Evolutionary conservation across 2,113 vertebrate genomes (phyloP).

Genomic region (Girardinichthys multiradiatus): DNA sequence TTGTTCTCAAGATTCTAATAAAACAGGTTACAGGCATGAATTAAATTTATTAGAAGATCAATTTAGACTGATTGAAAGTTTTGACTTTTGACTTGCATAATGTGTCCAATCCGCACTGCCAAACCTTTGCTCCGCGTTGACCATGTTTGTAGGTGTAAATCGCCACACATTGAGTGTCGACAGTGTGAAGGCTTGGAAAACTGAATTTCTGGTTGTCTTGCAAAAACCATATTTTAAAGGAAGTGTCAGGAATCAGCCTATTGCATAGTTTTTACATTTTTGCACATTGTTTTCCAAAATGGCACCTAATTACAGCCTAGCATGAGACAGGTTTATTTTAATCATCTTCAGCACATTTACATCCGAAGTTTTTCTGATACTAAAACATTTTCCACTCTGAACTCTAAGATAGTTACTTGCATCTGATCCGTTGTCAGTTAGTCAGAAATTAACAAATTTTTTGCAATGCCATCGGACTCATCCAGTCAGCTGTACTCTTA

Average conservation of each 20-base stretch:
- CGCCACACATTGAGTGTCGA: background rate
- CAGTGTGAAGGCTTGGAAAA: background rate
- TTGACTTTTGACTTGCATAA: background rate
- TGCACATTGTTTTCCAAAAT: background rate
- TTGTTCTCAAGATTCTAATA: background rate
- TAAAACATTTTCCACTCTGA: slow-evolving; percentile 60
- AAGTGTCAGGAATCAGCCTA: background rate
- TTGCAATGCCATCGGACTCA: slow-evolving; percentile 59
- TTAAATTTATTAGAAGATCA: background rate
- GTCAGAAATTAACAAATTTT: slow-evolving; percentile 77
- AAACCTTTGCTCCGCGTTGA: background rate
- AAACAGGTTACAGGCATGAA: background rate
- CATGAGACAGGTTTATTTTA: background rate
- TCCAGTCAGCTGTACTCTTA: slow-evolving; percentile 30
- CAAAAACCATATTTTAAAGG: background rate
- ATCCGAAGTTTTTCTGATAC: slow-evolving; percentile 37
- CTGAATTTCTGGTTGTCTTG: background rate
- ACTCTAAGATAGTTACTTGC: slow-evolving; percentile 69
- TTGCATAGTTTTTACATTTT: background rate
- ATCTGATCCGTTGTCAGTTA: slow-evolving; percentile 78
- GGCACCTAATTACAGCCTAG: background rate
- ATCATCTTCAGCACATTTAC: slow-evolving; percentile 38
- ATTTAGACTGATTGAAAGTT: background rate
- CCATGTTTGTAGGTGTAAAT: background rate
- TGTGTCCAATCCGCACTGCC: background rate